These are phyloP conservation scores for Ptiloglossa arizonensis DNA, from an alignment of 1,140 invertebrate genomes.

Conservation along the genomic window DNA sequence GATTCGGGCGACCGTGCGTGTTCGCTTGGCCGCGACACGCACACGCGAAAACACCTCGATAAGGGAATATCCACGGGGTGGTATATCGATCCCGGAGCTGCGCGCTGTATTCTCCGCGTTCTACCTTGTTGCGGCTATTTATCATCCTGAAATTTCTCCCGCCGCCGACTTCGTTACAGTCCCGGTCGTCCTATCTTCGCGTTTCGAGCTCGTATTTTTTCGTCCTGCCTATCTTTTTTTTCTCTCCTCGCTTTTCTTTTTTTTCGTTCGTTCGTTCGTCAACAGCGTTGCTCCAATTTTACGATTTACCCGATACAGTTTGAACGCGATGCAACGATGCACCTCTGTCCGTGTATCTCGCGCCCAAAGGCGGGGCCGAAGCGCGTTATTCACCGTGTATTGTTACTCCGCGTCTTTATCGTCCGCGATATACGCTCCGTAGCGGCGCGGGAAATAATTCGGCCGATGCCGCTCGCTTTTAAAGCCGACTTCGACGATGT, in stretches of 20 bases:
- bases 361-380: neutral
- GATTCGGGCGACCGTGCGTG: constrained; percentile 11
- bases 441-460: too few relatives aligned
- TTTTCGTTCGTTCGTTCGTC: neutral
- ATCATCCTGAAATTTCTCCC: constrained; percentile 14
- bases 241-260: neutral
- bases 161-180: neutral
- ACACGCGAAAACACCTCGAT: constrained; percentile 12
- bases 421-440: too few relatives aligned
- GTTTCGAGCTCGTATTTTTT: constrained; percentile 17
- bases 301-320: neutral
- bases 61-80: constrained; percentile 6
- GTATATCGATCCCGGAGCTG: constrained; percentile 19
- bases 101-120: neutral
- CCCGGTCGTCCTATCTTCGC: neutral
- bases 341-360: too few relatives aligned
- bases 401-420: too few relatives aligned
- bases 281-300: constrained; percentile 6
- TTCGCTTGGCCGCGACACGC: neutral
- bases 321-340: neutral
- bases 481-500: too few relatives aligned
- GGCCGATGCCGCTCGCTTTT: too few relatives aligned
- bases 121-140: constrained; percentile 17
- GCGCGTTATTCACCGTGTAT: too few relatives aligned
- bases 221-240: neutral